Evolutionary conservation across 1,140 invertebrate genomes (phyloP).

Genomic region (Hermetia illucens): DNA sequence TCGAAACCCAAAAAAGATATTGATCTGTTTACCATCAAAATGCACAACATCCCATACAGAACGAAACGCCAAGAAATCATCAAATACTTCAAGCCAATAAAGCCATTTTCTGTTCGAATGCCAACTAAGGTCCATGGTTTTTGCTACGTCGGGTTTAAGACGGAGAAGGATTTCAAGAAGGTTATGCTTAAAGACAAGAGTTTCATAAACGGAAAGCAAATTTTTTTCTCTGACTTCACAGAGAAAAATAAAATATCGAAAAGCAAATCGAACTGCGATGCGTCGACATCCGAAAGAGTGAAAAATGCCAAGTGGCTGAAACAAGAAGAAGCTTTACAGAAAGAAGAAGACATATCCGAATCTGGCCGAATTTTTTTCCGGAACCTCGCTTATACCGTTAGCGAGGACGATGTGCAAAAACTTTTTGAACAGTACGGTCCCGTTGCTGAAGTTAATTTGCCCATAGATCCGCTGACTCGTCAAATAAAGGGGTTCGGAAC

Average conservation of each 20-base stretch:
- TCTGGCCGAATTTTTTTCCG: conserved; percentile 90
- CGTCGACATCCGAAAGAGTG: conserved; percentile 14
- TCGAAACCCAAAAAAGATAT: conserved; percentile 26
- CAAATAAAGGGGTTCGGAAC: conserved; percentile 88
- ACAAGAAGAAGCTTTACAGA: conserved; percentile 51
- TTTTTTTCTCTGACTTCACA: conserved; percentile 49
- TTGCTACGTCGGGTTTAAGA: conserved; percentile 80
- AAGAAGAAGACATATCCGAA: conserved; percentile 72
- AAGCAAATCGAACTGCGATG: conserved; percentile 23
- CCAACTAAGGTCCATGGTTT: conserved; percentile 68
- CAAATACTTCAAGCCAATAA: conserved; percentile 70
- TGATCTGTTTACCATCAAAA: conserved; percentile 39
- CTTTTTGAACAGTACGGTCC: conserved; percentile 82
- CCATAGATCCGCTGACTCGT: conserved; percentile 71
- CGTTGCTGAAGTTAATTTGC: conserved; percentile 76
- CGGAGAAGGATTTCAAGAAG: conserved; percentile 64
- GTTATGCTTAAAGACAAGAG: conserved; percentile 76
- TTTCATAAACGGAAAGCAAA: conserved; percentile 59
- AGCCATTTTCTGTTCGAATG: conserved; percentile 62
- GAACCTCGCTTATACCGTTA: conserved; percentile 81
- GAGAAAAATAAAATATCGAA: conserved; percentile 33
- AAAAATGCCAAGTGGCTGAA: conserved; percentile 45
- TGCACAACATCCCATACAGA: conserved; percentile 27
- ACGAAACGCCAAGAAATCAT: conserved; percentile 24
- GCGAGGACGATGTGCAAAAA: conserved; percentile 72